phyloP scores from a whole-genome alignment of 2,797 vertebrate species.

The Phoeniculus purpureus region DNA sequence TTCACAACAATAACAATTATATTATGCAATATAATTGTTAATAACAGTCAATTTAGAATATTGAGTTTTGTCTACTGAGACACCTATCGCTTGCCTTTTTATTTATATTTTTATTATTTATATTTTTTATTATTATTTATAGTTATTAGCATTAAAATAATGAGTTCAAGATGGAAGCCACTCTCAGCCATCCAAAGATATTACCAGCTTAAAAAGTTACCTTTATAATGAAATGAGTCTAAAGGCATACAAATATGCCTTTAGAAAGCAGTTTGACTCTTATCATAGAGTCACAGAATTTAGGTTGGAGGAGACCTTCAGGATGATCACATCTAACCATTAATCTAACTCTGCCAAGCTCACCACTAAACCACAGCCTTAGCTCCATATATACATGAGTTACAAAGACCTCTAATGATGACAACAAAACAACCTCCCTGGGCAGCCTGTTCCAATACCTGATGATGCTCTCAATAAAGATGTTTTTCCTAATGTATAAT shows the following conservation, averaged over 20 bases:
- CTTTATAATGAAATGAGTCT: not conserved
- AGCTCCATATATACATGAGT: too few relatives aligned
- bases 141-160: not conserved
- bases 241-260: not conserved
- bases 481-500: too few relatives aligned
- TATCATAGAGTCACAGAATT: not conserved
- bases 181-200: not conserved
- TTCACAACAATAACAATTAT: not conserved
- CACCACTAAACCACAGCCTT: too few relatives aligned
- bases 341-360: too few relatives aligned
- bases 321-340: too few relatives aligned
- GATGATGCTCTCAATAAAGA: too few relatives aligned
- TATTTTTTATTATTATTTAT: not conserved
- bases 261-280: not conserved
- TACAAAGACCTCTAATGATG: too few relatives aligned
- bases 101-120: too few relatives aligned
- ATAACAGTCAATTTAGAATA: not conserved
- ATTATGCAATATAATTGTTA: not conserved
- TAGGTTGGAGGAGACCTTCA: too few relatives aligned
- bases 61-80: not conserved
- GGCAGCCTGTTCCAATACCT: too few relatives aligned
- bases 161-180: not conserved
- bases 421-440: too few relatives aligned
- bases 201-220: not conserved
- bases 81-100: not conserved